These are phyloP conservation scores for Caenorhabditis imperialis DNA, from an alignment of 2,888 invertebrate genomes.

Conservation along the genomic window DNA sequence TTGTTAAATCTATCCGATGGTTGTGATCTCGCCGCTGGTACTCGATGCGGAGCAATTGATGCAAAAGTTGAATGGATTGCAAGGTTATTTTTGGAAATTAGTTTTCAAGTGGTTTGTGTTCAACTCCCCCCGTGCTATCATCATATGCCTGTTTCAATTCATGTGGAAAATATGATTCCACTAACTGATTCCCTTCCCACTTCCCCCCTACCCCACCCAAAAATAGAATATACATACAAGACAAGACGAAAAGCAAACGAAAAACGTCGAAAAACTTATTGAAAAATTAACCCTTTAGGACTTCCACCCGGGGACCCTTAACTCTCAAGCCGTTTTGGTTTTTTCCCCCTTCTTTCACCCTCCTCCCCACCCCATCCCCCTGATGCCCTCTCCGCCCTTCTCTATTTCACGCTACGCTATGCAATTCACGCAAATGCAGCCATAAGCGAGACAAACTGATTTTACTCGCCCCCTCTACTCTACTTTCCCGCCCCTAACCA, in stretches of 20 bases:
- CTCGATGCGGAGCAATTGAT: conserved; percentile 54
- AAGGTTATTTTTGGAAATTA: conserved; percentile 39
- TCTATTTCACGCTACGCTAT: conserved; percentile 50
- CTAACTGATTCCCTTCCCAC: no score
- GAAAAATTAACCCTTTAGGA: conserved; percentile 44
- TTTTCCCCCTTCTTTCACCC: no score
- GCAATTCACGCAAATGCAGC: conserved; percentile 29
- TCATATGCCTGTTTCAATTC: background rate
- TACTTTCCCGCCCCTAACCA: conserved; percentile 31
- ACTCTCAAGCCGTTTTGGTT: conserved; percentile 40
- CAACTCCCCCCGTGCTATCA: no score
- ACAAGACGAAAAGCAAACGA: background rate
- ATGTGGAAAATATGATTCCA: conserved; percentile 14
- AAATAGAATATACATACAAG: background rate
- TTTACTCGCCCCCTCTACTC: conserved; percentile 34
- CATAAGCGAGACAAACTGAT: conserved; percentile 50
- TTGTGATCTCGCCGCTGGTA: conserved; percentile 47
- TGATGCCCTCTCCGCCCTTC: conserved; percentile 49
- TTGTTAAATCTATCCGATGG: conserved; percentile 33
- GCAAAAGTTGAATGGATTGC: conserved; percentile 46
- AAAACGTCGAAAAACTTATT: conserved; percentile 22
- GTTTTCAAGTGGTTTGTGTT: conserved; percentile 4
- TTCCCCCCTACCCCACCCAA: no score
- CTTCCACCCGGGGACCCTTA: conserved; percentile 21
- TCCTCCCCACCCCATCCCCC: no score